Evolutionary conservation across 2,113 vertebrate genomes (phyloP).

Genomic region (Onychostruthus taczanowskii): DNA sequence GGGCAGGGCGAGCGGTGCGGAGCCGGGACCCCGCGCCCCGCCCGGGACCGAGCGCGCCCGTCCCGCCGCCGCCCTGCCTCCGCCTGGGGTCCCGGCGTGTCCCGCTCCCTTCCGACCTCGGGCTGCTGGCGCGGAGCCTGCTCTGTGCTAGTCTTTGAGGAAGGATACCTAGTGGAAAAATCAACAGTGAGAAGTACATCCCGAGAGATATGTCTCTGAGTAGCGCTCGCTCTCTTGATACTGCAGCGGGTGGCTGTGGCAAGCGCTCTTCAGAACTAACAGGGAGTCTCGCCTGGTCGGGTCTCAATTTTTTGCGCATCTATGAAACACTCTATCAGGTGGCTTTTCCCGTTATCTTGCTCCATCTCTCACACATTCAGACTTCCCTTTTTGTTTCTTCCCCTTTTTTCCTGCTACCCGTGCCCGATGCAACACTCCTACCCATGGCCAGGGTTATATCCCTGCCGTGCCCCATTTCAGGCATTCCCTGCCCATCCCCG

Average conservation of each 20-base stretch:
- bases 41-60: not conserved
- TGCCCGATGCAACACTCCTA: not conserved
- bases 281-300: not conserved
- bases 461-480: not conserved
- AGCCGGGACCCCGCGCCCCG: not conserved
- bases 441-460: too few species aligned
- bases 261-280: not conserved
- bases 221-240: not conserved
- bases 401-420: too few species aligned
- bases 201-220: not conserved
- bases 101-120: fast-evolving
- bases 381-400: not conserved
- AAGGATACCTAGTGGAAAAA: not conserved
- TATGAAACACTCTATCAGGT: not conserved
- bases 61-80: not conserved
- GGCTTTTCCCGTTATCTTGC: not conserved
- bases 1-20: fast-evolving
- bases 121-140: not conserved
- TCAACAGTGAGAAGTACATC: not conserved
- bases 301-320: not conserved
- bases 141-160: not conserved
- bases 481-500: not conserved
- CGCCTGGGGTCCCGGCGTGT: not conserved
- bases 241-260: not conserved
- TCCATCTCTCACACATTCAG: too few species aligned